phyloP scores from a whole-genome alignment of 2,113 vertebrate genomes.

The Melanostigma gelatinosum region DNA sequence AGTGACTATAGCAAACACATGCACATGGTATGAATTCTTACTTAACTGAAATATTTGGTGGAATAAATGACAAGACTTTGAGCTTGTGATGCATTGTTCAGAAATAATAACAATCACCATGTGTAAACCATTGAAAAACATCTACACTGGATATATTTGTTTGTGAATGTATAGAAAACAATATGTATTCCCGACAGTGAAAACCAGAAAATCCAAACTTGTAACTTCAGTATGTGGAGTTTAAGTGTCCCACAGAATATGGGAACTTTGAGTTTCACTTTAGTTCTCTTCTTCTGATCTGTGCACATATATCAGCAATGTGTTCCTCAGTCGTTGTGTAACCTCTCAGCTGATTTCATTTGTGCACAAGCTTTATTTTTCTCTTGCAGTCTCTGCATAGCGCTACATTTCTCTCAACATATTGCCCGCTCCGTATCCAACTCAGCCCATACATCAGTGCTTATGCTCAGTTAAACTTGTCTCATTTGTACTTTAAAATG shows the following conservation, averaged over 20 bases:
- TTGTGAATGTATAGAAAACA: background rate
- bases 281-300: background rate
- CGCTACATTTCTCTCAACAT: background rate
- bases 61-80: background rate
- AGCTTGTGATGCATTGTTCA: background rate
- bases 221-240: background rate
- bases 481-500: background rate
- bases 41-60: background rate
- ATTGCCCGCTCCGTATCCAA: background rate
- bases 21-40: background rate
- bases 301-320: background rate
- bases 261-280: background rate
- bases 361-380: background rate
- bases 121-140: background rate
- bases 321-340: background rate
- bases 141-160: background rate
- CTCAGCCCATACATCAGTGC: background rate
- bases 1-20: background rate
- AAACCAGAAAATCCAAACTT: background rate
- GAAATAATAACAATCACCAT: background rate
- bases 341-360: background rate
- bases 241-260: background rate
- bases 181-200: background rate
- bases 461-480: background rate
- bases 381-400: background rate